Base-by-base conservation (phyloP, 2,888 invertebrate genomes). In the Pantelozetes paolii region DNA sequence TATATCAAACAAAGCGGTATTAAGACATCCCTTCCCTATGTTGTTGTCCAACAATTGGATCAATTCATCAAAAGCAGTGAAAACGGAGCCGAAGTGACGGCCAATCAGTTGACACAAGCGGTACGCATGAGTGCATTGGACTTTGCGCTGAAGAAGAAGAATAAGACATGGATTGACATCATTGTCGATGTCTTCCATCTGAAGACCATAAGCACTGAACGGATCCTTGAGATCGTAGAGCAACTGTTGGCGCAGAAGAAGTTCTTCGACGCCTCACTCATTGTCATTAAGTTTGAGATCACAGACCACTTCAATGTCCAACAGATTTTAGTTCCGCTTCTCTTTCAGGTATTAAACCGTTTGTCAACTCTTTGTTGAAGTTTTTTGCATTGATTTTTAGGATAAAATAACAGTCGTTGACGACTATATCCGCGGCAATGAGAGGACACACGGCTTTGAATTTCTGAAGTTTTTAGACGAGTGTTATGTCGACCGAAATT, bases 101-200 rank as follows among this genome's bases (percentile, higher is more conserved):
- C 62, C n/a, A 18, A 9, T 8, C 20, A 20, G 32, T n/a, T 64
- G 62, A 64, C 32, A n/a, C 62, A 28, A 36, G 15, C 36, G 1
- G 30, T 64, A 5, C 62, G 62, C 18, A 32, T 6, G n/a, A 23
- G 20, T 32, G 62, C 62, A 2, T 11, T 64, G 1, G 18, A 64
- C 1, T 64, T 64, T 1, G 62, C 62, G 11, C 18, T 64, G 2
- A n/a, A 28, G 20, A 64, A 36, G 62, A 36, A 32, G n/a, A 64
- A 36, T 20, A 32, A 64, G 62, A 64, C 62, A 32, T 64, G 62
- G 62, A 64, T 64, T 28, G 62, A 64, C 62, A 36, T 64, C 8
- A 20, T 64, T 15, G 32, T n/a, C 1, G 62, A 64, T 20, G 62
- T 64, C 5, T 64, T 28, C 20, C 62, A 36, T 8, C 62, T 64